Evolutionary conservation across 92 coral and sea anemone species (phyloP), one percentile per base, ranked within the genome.

Genomic region (Isaurus tuberculatus): DNA sequence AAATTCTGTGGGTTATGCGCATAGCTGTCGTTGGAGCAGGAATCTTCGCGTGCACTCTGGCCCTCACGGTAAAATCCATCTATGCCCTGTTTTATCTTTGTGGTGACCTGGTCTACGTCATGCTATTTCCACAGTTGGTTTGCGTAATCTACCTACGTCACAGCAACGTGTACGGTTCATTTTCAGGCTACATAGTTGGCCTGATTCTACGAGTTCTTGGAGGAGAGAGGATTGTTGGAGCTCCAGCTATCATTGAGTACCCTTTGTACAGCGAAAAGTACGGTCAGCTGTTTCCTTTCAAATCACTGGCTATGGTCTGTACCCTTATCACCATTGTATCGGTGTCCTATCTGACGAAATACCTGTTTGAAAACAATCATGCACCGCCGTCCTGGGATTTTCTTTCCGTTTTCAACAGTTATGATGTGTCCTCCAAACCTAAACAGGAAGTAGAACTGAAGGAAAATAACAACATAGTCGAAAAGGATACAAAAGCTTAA

Each of bases 1-100:
- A 94, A 79, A 58, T 91, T 4, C 43, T 94, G 31, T 94, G 97
- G 98, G 94, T 92, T 43, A 94, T 94, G 90, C 98, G 98, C 22
- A 10, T 89, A 9, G 90, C 94, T 43, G 86, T 94, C 53, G 87
- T 94, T 28, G 87, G 91, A 31, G 94, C 89, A 27, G 98, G 97
- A 42, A 87, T 87, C 61, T 73, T 89, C 31, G 98, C 98, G 65
- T 92, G 97, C 19, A 81, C 74, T 11, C 91, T 94, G 91, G 93
- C 98, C 5, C 89, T 94, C 17, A 46, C 88, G 23, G 91, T 94
- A 27, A 78, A 77, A 46, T 94, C 98, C 22, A 94, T 94, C 80
- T 94, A 94, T 86, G 91, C 92, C 15, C 86, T 94, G 25, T 94
- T 88, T 81, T 86, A 83, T 25, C 89, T 94, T 31, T 92, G 98